phyloP scores from a whole-genome alignment of 2,113 vertebrate species.

The Zootoca vivipara region DNA sequence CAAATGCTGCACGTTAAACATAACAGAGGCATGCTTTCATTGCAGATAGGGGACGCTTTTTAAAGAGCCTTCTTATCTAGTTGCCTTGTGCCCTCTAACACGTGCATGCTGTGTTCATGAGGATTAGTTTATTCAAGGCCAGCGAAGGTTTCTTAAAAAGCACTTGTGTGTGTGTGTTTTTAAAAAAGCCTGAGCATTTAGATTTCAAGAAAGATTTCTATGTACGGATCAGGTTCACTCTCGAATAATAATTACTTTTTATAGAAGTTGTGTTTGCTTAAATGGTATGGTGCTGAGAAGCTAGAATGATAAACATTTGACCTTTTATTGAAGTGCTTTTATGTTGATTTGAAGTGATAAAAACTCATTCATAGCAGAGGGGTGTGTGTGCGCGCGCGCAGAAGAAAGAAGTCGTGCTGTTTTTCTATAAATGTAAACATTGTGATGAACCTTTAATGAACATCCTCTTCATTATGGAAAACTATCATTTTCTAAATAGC shows the following conservation, averaged over 20 bases:
- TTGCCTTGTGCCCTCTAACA: neutral
- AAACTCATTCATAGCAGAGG: neutral
- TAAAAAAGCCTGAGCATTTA: slow-evolving; percentile 14
- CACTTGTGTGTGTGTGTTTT: neutral
- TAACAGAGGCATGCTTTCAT: neutral
- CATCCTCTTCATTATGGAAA: slow-evolving; percentile 12
- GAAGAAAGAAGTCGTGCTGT: neutral
- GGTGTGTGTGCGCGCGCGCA: too few species aligned
- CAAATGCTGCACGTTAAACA: neutral
- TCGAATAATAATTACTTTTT: slow-evolving; percentile 36
- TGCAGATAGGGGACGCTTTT: neutral
- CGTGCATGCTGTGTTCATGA: neutral
- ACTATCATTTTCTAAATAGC: slow-evolving; percentile 2
- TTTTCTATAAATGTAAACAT: neutral
- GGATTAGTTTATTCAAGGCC: neutral
- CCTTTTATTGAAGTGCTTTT: slow-evolving; percentile 17
- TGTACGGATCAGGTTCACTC: slow-evolving; percentile 16
- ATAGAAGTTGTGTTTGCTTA: slow-evolving; percentile 31
- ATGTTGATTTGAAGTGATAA: slow-evolving; percentile 19
- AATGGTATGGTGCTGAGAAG: slow-evolving; percentile 1
- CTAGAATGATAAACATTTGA: slow-evolving; percentile 26
- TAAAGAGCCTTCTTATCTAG: neutral
- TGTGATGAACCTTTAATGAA: neutral
- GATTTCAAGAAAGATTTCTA: slow-evolving; percentile 16
- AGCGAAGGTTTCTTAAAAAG: neutral